phyloP scores from a whole-genome alignment of 1,140 invertebrate species.

The Campoletis sonorensis region DNA sequence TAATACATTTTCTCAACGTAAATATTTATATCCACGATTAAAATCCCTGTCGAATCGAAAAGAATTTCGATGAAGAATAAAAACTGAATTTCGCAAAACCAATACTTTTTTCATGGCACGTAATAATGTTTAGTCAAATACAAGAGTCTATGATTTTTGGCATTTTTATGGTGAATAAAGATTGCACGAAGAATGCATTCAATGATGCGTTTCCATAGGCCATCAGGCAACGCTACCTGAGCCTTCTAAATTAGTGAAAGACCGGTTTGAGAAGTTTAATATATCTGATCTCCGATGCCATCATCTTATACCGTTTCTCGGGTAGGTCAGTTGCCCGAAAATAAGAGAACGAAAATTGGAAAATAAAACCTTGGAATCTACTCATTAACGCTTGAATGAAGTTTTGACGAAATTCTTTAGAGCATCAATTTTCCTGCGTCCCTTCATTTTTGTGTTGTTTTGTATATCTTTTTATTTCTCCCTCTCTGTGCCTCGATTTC shows the following conservation, averaged over 20 bases:
- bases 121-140: neutral
- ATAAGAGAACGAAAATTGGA: constrained; percentile 40
- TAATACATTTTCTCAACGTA: too few relatives aligned
- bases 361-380: constrained; percentile 58
- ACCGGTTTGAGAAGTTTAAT: constrained; percentile 65
- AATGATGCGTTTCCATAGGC: constrained; percentile 54
- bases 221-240: constrained; percentile 55
- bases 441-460: neutral
- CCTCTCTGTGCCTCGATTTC: neutral
- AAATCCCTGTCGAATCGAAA: too few relatives aligned
- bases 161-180: neutral
- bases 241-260: constrained; percentile 55
- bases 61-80: too few relatives aligned
- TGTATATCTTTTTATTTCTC: neutral
- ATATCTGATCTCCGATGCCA: constrained; percentile 43
- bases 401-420: neutral
- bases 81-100: too few relatives aligned
- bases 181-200: constrained; percentile 6
- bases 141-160: neutral
- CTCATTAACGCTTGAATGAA: constrained; percentile 61
- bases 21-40: too few relatives aligned
- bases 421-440: neutral
- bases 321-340: constrained; percentile 73
- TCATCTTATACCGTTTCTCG: constrained; percentile 24
- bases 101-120: too few relatives aligned